phyloP scores from a whole-genome alignment of 2,113 vertebrate genomes.

The Hyperopisus bebe region DNA sequence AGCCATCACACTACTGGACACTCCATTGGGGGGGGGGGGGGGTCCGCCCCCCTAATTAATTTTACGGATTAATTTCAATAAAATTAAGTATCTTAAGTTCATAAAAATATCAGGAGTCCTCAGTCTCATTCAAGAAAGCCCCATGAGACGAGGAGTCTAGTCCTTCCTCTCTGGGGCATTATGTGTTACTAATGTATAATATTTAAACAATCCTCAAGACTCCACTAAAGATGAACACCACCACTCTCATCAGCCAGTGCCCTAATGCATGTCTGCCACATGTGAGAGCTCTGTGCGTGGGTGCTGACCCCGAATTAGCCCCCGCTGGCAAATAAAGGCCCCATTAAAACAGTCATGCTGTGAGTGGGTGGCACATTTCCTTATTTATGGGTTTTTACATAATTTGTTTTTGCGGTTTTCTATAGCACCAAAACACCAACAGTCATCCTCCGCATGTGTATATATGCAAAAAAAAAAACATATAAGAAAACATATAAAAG shows the following conservation, averaged over 20 bases:
- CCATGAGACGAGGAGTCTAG: background rate
- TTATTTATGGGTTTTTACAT: background rate
- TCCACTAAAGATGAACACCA: slow-evolving; percentile 1
- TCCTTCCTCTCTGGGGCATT: background rate
- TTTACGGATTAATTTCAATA: background rate
- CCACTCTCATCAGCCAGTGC: background rate
- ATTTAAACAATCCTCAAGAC: background rate
- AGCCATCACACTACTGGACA: background rate
- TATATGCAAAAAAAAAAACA: background rate
- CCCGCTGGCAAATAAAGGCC: background rate
- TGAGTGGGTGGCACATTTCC: background rate
- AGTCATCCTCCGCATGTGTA: background rate
- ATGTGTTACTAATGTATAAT: background rate
- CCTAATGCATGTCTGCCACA: background rate
- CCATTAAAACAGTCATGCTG: background rate
- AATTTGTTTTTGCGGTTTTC: background rate
- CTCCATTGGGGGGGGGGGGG: background rate
- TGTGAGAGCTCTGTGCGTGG: background rate
- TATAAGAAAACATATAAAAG: background rate
- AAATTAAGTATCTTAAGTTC: background rate
- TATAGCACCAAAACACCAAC: background rate
- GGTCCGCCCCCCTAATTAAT: background rate
- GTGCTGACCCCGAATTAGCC: background rate
- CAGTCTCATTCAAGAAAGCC: background rate
- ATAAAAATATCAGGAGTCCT: slow-evolving; percentile 8